Evolutionary conservation across 2,797 vertebrate genomes (phyloP).

Genomic region (Morus bassanus): DNA sequence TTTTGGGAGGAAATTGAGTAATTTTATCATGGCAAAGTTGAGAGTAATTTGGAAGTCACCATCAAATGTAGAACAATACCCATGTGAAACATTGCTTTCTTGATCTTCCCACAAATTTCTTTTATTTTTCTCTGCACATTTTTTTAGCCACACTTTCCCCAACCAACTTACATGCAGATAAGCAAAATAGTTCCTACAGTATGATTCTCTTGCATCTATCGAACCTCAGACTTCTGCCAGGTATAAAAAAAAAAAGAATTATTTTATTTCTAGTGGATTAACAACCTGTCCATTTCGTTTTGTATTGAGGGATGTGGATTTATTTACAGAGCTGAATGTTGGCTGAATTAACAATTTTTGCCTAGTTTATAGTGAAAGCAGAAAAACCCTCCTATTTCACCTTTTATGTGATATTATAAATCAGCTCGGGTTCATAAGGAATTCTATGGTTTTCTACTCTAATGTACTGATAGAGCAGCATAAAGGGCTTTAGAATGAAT

Average conservation of each 20-base stretch:
- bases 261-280: slow-evolving; percentile 39
- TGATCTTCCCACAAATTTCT: slow-evolving; percentile 23
- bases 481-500: not conserved
- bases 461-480: not conserved
- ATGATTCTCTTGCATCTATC: not conserved
- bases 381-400: not conserved
- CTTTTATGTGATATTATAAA: slow-evolving; percentile 44
- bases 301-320: not conserved
- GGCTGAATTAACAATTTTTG: slow-evolving; percentile 47
- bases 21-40: not conserved
- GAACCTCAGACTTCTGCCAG: not conserved
- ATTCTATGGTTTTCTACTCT: not conserved
- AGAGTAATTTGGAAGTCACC: slow-evolving; percentile 1
- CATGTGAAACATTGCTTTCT: slow-evolving; percentile 1
- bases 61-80: not conserved
- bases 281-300: not conserved
- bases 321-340: not conserved
- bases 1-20: not conserved
- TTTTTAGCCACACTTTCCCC: not conserved
- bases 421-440: slow-evolving; percentile 22
- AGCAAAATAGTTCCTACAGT: not conserved
- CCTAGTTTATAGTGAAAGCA: not conserved
- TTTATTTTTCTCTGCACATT: not conserved
- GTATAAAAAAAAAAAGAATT: not conserved
- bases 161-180: not conserved